Evolutionary conservation across 2,888 invertebrate species (phyloP), one percentile per base, ranked within the genome.

Genomic region (Ochlodes sylvanus): DNA sequence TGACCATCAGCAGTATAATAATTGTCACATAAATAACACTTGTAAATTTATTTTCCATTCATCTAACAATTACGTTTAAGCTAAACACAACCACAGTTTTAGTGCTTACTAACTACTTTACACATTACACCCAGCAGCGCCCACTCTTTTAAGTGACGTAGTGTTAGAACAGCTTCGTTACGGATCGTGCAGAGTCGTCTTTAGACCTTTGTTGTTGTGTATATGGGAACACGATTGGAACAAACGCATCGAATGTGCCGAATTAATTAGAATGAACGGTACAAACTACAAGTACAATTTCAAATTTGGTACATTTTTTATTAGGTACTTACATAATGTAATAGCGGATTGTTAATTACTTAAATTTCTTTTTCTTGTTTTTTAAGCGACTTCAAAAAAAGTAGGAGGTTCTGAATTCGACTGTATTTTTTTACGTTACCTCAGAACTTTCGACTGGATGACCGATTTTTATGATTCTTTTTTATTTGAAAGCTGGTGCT

Each of bases 151-250:
- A 32, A 38, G 66, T 60, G 66, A 52, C 65, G 58, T 65, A 15
- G 52, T 65, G 58, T 58, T 58, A 63, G 54, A 10, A 65, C 64
- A 58, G 64, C 56, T 27, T 58, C 21, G 14, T 54, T 60, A 27
- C 60, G 60, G 52, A 54, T 66, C 85, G 89, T 88, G 90, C 88
- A 85, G 78, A 87, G 90, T 87, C 91, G 91, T 89, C 86, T 77
- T 77, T 75, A 87, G 90, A 90, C 90, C 84, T 89, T 90, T 90
- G 76, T 80, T 79, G 78, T 69, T 74, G 70, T 71, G 58, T 65
- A 7, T 7, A 21, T n/a, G 55, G 14, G 66, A 54, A 17, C 15
- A 47, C 54, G n/a, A 42, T 54, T 19, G 27, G 27, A 54, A 58
- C 60, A 60, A 60, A 65, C 47, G 66, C 66, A 66, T 66, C 32